Percentiles rank a stretch among this genome's conserved stretches.
Conservation (phyloP, 2,888 invertebrate species). For the Pachycephus smyrnensis region DNA sequence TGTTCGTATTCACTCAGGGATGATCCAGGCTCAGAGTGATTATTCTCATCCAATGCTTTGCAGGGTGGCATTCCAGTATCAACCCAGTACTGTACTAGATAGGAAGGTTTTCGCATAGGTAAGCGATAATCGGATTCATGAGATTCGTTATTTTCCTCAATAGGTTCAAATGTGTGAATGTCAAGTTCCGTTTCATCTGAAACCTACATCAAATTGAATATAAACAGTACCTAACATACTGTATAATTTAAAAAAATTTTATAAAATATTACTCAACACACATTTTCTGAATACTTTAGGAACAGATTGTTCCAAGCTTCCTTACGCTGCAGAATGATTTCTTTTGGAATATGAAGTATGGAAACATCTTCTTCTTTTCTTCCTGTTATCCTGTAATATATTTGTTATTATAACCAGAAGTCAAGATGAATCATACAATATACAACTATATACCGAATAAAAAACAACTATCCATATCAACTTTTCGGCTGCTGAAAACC, state of each 20-base stretch:
- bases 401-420: neutral
- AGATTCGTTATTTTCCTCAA: constrained; percentile 10
- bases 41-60: constrained; percentile 10
- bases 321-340: constrained; percentile 31
- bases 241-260: neutral
- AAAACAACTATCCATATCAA: neutral
- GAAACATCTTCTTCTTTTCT: neutral
- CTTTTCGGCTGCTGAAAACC: neutral
- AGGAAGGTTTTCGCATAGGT: constrained; percentile 40
- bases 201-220: constrained; percentile 26
- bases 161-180: constrained; percentile 30
- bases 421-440: neutral
- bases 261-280: constrained; percentile 17
- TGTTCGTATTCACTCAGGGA: constrained; percentile 38
- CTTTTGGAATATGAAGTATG: neutral
- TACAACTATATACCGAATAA: neutral
- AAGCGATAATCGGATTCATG: constrained; percentile 20
- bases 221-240: neutral
- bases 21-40: constrained; percentile 30
- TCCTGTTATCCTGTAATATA: neutral
- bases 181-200: constrained; percentile 33
- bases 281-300: constrained; percentile 40
- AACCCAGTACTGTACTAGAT: constrained; percentile 52
- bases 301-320: constrained; percentile 45
- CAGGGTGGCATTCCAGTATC: constrained; percentile 51